Evolutionary conservation across 2,888 invertebrate genomes (phyloP), one percentile per base, ranked within the genome.

Genomic region (Torymus aiolomorphi): DNA sequence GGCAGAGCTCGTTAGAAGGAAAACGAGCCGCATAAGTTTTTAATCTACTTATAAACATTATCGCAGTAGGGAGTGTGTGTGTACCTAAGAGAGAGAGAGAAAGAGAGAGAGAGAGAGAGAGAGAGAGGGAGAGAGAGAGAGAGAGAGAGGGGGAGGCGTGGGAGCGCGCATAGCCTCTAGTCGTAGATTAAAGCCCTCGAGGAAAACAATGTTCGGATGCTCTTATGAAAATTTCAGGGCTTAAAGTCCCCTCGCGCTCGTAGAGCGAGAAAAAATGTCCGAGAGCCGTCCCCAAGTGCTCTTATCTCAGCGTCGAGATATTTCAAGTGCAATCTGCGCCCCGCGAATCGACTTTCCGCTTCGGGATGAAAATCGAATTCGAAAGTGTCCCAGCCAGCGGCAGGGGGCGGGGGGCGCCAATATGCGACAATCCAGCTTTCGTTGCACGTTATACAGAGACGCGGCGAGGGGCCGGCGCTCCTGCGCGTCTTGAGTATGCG

Each of bases 401-500:
- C n/a, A n/a, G n/a, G n/a, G n/a, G n/a, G n/a, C 18, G 14, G 13
- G 10, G 16, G 20, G 16, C 18, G 56, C 65, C 75, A 75, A 75
- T 66, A 65, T 52, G 70, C 51, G 63, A 70, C 18, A 57, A 51
- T 24, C 67, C 62, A 24, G n/a, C 14, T 42, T 42, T 54, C n/a
- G 20, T 54, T 42, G 31, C 66, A 62, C 49, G 14, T 59, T 14
- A 18, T n/a, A 62, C 12, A 16, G 11, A 20, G 49, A 59, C 20
- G 18, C 12, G 49, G n/a, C 4, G 57, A 16, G 8, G 59, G 56
- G 16, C 49, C 18, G 16, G 62, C 20, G 31, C 72, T 31, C 31
- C 5, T 5, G 76, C 72, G 82, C 81, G 83, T 83, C 83, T 80
- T 79, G 63, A 78, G 82, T 82, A 83, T 83, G 82, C 84, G 76